Evolutionary conservation across 2,888 invertebrate genomes (phyloP).

Genomic region (Dicranocentrus wangi): DNA sequence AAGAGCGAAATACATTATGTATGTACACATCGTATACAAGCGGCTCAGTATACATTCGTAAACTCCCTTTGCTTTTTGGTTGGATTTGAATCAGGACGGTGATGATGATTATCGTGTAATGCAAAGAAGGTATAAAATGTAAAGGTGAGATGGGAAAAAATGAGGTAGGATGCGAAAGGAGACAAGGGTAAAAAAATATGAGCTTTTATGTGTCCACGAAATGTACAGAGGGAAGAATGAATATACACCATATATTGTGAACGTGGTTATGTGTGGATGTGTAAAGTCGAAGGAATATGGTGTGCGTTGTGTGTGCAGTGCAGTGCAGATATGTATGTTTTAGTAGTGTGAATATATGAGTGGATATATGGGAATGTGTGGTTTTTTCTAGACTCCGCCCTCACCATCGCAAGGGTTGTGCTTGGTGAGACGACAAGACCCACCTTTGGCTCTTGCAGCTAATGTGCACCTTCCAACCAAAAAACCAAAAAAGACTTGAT

Average conservation of each 20-base stretch:
- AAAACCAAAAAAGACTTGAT: slow-evolving; percentile 32
- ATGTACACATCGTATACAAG: neutral
- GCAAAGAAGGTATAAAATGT: slow-evolving; percentile 37
- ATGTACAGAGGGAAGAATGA: neutral
- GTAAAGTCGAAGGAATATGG: neutral
- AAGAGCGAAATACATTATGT: too few relatives aligned
- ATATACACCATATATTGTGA: neutral
- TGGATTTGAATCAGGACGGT: slow-evolving; percentile 6
- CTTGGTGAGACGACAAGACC: slow-evolving; percentile 55
- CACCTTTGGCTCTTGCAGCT: slow-evolving; percentile 55
- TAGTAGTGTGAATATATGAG: slow-evolving; percentile 5
- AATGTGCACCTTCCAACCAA: slow-evolving; percentile 56
- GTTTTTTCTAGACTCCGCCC: slow-evolving; percentile 58
- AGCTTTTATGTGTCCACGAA: slow-evolving; percentile 12
- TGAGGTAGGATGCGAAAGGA: slow-evolving; percentile 7
- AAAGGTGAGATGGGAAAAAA: slow-evolving; percentile 45
- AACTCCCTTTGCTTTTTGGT: slow-evolving; percentile 11
- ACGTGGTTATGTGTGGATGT: slow-evolving; percentile 2
- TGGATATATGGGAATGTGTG: slow-evolving; percentile 50
- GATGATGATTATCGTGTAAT: slow-evolving; percentile 27
- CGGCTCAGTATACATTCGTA: neutral
- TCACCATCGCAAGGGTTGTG: slow-evolving; percentile 56
- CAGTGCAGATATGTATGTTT: slow-evolving; percentile 13
- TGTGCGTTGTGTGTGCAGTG: slow-evolving; percentile 4
- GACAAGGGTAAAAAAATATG: slow-evolving; percentile 28